phyloP scores from a whole-genome alignment of 2,113 vertebrate genomes.

The Geothlypis trichas region DNA sequence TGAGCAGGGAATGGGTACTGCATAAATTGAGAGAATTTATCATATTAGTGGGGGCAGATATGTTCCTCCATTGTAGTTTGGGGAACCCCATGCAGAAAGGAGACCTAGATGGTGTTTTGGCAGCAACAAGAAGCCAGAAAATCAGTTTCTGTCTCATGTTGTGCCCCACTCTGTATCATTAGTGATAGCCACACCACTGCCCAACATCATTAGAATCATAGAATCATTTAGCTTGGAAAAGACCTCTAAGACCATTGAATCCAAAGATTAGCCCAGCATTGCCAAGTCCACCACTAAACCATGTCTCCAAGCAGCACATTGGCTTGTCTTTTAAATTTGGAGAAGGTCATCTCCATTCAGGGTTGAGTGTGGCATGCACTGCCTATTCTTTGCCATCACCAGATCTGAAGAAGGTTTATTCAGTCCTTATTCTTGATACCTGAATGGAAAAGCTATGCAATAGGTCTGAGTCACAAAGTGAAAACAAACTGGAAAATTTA shows the following conservation, averaged over 20 bases:
- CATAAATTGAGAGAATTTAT: not conserved
- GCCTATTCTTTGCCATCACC: not conserved
- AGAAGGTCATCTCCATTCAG: rapidly evolving
- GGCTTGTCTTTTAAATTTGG: not conserved
- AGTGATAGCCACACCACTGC: not conserved
- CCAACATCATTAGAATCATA: not conserved
- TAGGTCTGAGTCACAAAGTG: not conserved
- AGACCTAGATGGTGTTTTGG: not conserved
- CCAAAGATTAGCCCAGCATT: not conserved
- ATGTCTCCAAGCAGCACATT: not conserved
- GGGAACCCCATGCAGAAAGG: rapidly evolving
- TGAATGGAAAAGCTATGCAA: not conserved
- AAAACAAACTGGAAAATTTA: constrained; percentile 23
- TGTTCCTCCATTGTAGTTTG: not conserved
- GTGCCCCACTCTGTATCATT: not conserved
- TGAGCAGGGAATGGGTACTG: not conserved
- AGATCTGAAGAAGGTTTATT: not conserved
- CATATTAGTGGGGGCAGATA: too few relatives aligned
- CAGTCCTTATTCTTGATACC: rapidly evolving
- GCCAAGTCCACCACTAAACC: not conserved
- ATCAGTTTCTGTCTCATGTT: not conserved
- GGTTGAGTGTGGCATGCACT: rapidly evolving
- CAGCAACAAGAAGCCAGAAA: rapidly evolving
- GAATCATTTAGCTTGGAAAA: not conserved
- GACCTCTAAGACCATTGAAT: not conserved